These are phyloP conservation scores for Luscinia luscinia DNA, from an alignment of 2,797 vertebrate species.

Conservation along the genomic window DNA sequence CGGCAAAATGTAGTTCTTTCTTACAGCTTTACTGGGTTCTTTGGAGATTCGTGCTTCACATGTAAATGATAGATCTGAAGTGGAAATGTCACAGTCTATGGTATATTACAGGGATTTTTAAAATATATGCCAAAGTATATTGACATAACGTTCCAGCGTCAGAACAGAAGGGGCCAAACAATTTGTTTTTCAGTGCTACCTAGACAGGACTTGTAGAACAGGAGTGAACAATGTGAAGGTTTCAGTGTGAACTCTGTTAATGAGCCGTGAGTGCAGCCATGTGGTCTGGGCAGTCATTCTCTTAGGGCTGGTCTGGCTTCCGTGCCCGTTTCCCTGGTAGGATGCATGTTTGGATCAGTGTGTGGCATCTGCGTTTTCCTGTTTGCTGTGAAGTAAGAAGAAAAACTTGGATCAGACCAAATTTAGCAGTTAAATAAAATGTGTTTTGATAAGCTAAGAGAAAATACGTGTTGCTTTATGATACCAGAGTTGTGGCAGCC, in stretches of 20 bases:
- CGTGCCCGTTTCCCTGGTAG: not conserved
- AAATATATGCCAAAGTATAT: slow-evolving; percentile 71
- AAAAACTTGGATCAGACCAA: slow-evolving; percentile 67
- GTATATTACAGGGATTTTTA: slow-evolving; percentile 70
- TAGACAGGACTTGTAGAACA: slow-evolving; percentile 32
- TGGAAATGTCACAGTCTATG: slow-evolving; percentile 65
- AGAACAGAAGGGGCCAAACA: slow-evolving; percentile 62
- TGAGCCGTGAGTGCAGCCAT: not conserved
- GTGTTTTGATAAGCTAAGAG: slow-evolving; percentile 71
- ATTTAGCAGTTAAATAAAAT: slow-evolving; percentile 70
- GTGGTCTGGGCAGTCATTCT: not conserved
- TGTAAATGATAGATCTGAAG: slow-evolving; percentile 70
- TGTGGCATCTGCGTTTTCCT: slow-evolving; percentile 43
- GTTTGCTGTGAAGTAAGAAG: slow-evolving; percentile 51
- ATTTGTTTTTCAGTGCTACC: slow-evolving; percentile 45
- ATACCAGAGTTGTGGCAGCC: slow-evolving; percentile 35
- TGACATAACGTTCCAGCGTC: slow-evolving; percentile 43
- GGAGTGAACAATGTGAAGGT: slow-evolving; percentile 35
- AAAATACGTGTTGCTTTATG: slow-evolving; percentile 55
- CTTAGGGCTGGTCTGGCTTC: not conserved
- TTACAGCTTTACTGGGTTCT: slow-evolving; percentile 67
- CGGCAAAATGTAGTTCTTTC: slow-evolving; percentile 65
- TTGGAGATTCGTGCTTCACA: slow-evolving; percentile 62
- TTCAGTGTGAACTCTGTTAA: not conserved
- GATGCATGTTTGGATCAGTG: slow-evolving; percentile 17